Base-by-base conservation (phyloP, 2,797 vertebrate species). In the Nannoperca obscura region DNA sequence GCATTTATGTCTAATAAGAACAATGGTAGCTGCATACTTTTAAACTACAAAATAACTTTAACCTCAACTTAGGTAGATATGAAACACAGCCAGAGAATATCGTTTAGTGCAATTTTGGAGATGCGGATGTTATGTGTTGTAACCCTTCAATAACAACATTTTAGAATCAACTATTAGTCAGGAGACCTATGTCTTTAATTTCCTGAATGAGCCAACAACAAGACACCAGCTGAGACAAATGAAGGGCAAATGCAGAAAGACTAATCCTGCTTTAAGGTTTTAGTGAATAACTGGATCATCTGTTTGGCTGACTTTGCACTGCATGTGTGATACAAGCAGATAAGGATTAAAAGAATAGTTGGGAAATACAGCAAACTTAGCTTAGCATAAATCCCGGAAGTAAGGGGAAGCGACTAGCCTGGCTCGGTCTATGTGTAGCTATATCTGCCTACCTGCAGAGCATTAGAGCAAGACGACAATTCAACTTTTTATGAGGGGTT, bases 1-100 rank as follows among this genome's bases (percentile, higher is more conserved):
- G 88, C 75, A 74, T 87, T 92, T 82, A 76, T 62, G 81, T 84
- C 79, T 50, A 58, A 50, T n/a, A 46, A 55, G 46, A 70, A 50
- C 8, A 46, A 49, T 4, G 5, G 14, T 8, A 55, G 3, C 78
- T 46, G 11, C 12, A 38, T 8, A 27, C 12, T 14, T 55, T 22
- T 2, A 38, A 27, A 44, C 17, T 15, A 44, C 0, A 36, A 64
- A 60, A 46, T 5, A 6, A 14, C 9, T 9, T 40, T 13, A 7
- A 44, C 17, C 24, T 47, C 38, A 34, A 11, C 5, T 15, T 8
- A 27, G 15, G 36, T 12, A 36, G 6, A 11, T 7, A 42, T 5
- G 8, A 68, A 60, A 54, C 38, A 42, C 7, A 20, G 10, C 27
- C 22, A 52, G 55, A 57, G 20, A 30, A 65, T 32, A 65, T 20